Evolutionary conservation across 2,797 vertebrate species (phyloP), one percentile per base, ranked within the genome.

Genomic region (Acipenser ruthenus): DNA sequence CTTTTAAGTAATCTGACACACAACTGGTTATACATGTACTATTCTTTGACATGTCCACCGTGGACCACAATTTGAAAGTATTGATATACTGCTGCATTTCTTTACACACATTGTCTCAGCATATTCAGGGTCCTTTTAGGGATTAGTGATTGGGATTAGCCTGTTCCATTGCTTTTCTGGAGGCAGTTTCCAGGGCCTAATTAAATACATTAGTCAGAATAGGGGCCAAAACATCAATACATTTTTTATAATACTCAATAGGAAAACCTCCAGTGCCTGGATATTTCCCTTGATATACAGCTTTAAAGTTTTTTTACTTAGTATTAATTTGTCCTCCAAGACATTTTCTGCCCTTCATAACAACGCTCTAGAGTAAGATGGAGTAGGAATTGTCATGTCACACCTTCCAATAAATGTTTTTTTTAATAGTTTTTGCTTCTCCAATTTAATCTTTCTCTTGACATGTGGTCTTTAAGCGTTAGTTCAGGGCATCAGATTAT

Each of bases 321-420:
- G 55, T 58, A 58, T 15, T 58, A 58, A 58, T 58, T 37, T 58
- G 12, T 58, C 55, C 55, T 58, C 55, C 55, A 58, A 58, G 55
- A 58, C 55, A 15, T 58, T 11, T n/a, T 58, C 55, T 58, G 55
- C 55, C 55, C 55, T 58, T 58, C 55, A 58, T 58, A n/a, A 13
- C 55, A 58, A 58, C 12, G 12, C 55, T n/a, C 12, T n/a, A 58
- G 55, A 11, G 55, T 58, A 58, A 58, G 12, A 15, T 58, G n/a
- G n/a, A n/a, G 55, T 11, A 58, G 15, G 55, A 58, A 2, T 15
- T 5, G 37, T 37, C 37, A 37, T 5, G 55, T 37, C 37, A 5
- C 37, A 37, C 37, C 5, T 4, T 37, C 37, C 37, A 37, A 37
- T 37, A 37, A 37, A 37, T 37, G 37, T n/a, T n/a, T 58, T 58